Evolutionary conservation across 2,797 vertebrate species (phyloP), one percentile per base, ranked within the genome.

Genomic region (Leptodactylus fallax): DNA sequence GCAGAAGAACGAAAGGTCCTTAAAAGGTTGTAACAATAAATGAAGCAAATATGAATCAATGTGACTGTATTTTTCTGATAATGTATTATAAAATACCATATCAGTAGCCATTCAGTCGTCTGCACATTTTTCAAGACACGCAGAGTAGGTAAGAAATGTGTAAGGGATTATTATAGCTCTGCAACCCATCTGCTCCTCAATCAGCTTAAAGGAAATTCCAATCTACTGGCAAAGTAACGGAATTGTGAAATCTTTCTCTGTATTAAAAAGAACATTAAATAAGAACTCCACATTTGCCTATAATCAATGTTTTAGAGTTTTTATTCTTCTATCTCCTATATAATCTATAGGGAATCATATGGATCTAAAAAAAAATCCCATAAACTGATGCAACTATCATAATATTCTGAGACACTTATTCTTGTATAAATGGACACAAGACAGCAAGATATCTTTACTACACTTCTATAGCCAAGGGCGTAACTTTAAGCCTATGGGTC

Each of bases 171-270:
- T 78, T 89, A 60, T 81, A 89, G 79, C 81, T 83, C 88, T 72
- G 80, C 77, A 86, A 83, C 85, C 88, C 88, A 89, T 89, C 88
- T 89, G 88, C 85, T 89, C 79, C 80, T 89, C 85, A 83, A 89
- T 89, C 88, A 89, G 88, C 88, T 89, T 89, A 89, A 83, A 86
- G 80, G 81, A 83, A 89, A 86, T 89, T 89, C 88, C 87, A 89
- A 89, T 89, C 88, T 89, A 89, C 74, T 86, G 88, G 80, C 71
- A 87, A 83, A 89, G 27, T 55, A 87, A 83, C 61, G 21, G 45
- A 82, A 81, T 72, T 45, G 61, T 27, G 74, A 81, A 88, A 85
- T 88, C 78, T 88, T 88, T 81, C 83, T 63, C 82, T 80, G 65
- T 80, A 88, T 84, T 71, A 79, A 79, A 80, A 49, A 79, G 23